These are phyloP conservation scores for Dermatophagoides farinae DNA, from an alignment of 1,140 invertebrate species.

Conservation along the genomic window DNA sequence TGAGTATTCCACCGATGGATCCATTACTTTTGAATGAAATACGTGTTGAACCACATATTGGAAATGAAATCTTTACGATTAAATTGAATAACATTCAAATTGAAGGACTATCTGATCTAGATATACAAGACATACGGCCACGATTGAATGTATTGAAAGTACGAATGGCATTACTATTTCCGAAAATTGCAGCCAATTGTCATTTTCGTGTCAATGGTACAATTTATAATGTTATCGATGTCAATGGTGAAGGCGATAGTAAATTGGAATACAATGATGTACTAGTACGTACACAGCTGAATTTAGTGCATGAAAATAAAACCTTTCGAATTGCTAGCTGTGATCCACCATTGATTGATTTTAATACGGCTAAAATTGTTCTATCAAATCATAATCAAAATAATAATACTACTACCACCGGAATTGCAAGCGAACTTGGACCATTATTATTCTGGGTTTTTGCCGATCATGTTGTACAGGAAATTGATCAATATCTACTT, in stretches of 20 bases:
- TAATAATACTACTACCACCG: conserved; percentile 10
- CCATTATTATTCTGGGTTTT: conserved; percentile 20
- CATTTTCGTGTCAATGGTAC: conserved; percentile 17
- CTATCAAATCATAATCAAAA: conserved; percentile 1
- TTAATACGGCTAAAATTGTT: conserved; percentile 13
- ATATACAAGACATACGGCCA: conserved; percentile 16
- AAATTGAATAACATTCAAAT: conserved; percentile 16
- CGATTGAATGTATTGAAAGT: conserved; percentile 17
- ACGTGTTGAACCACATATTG: conserved; percentile 17
- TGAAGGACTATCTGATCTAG: conserved; percentile 15
- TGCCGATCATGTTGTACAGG: conserved; percentile 18
- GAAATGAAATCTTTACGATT: conserved; percentile 18
- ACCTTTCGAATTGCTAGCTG: conserved; percentile 11
- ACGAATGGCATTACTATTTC: conserved; percentile 17
- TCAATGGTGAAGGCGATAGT: conserved; percentile 17
- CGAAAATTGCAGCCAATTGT: conserved; percentile 16
- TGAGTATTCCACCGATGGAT: conserved; percentile 15
- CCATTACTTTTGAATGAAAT: conserved; percentile 16
- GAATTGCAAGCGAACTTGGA: conserved; percentile 18
- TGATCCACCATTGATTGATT: conserved; percentile 21
- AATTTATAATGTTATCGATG: conserved; percentile 18
- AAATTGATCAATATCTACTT: conserved; percentile 16
- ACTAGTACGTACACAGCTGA: conserved; percentile 17
- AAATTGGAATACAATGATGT: conserved; percentile 19
- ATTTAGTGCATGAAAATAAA: conserved; percentile 17